Percentiles rank a stretch among this genome's conserved stretches.
These are phyloP conservation scores for Sebastes hubbsi DNA, from an alignment of 2,797 vertebrate species.

Conservation along the genomic window DNA sequence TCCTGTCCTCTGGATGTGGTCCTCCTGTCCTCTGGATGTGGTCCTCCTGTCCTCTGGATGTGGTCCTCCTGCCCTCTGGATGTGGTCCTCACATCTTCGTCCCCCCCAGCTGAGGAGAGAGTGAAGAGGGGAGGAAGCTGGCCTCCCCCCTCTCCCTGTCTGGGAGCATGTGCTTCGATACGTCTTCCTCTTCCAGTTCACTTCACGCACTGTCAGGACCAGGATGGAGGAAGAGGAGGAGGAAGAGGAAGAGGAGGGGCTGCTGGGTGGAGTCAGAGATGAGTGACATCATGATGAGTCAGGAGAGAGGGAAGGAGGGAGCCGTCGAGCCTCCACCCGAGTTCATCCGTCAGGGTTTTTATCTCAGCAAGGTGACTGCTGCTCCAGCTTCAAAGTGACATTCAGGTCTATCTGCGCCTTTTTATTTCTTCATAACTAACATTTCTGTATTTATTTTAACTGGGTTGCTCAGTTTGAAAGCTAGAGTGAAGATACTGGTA, in stretches of 20 bases:
- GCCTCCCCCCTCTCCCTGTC: slow-evolving; percentile 24
- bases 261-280: neutral
- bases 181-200: slow-evolving; percentile 23
- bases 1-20: no score
- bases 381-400: no score
- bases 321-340: no score
- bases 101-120: neutral
- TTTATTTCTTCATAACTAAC: no score
- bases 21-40: no score
- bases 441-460: no score
- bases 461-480: no score
- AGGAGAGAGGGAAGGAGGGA: slow-evolving; percentile 10
- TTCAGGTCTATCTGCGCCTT: no score
- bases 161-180: slow-evolving; percentile 22
- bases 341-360: neutral
- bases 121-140: slow-evolving; percentile 1
- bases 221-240: slow-evolving; percentile 40
- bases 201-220: slow-evolving; percentile 1
- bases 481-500: no score
- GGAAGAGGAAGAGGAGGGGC: neutral
- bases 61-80: no score
- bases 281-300: slow-evolving; percentile 32
- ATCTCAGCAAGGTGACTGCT: slow-evolving; percentile 7
- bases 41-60: no score
- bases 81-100: slow-evolving; percentile 36